These are phyloP conservation scores for Coranthus polyacanthus DNA, from an alignment of 2,797 vertebrate genomes.

Conservation along the genomic window DNA sequence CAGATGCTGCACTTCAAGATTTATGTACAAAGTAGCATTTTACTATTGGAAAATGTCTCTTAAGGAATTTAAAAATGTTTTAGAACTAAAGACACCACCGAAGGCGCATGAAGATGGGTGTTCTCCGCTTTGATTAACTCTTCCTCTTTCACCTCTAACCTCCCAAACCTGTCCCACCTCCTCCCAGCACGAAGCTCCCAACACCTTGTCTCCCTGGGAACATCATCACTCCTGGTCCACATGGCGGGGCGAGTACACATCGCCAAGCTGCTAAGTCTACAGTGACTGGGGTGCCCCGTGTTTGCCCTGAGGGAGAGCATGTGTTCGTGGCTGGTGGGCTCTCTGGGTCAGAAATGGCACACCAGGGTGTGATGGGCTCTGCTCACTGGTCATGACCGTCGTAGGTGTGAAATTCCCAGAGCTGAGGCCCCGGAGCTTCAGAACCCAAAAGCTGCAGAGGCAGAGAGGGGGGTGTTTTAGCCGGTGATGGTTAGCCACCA, in stretches of 20 bases:
- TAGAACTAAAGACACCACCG: not conserved
- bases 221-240: constrained; percentile 74
- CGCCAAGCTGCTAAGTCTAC: constrained; percentile 79
- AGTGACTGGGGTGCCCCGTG: constrained; percentile 70
- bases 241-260: constrained; percentile 83
- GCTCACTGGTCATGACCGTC: constrained; percentile 56
- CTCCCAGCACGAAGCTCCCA: constrained; percentile 21
- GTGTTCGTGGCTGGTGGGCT: constrained; percentile 61
- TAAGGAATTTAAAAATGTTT: not conserved
- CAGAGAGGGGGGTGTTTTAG: constrained; percentile 49
- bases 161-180: constrained; percentile 5
- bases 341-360: constrained; percentile 76
- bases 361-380: constrained; percentile 74
- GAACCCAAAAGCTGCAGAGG: constrained; percentile 48
- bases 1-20: no score
- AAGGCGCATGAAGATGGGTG: not conserved
- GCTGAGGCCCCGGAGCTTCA: constrained; percentile 43
- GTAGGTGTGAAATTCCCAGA: constrained; percentile 78
- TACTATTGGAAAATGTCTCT: no score
- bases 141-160: constrained; percentile 42
- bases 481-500: constrained; percentile 54
- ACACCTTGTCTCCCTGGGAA: constrained; percentile 77
- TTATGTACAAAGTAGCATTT: no score
- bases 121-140: constrained; percentile 29
- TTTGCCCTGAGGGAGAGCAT: constrained; percentile 78